Evolutionary conservation across 2,797 vertebrate species (phyloP).

Genomic region (Falco berigora): DNA sequence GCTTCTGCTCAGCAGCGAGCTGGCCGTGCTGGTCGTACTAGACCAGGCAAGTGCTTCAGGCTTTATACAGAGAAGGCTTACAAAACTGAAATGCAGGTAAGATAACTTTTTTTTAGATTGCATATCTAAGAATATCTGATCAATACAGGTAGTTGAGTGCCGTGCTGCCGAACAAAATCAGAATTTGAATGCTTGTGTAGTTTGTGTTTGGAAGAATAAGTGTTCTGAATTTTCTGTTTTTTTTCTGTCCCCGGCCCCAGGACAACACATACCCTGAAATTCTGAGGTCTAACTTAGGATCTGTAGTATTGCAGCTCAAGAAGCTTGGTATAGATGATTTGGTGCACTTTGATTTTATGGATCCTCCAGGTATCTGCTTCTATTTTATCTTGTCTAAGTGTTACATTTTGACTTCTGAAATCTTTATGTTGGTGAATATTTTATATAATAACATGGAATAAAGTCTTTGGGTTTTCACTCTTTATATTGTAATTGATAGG

Average conservation of each 20-base stretch:
- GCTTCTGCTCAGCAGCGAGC: constrained; percentile 97
- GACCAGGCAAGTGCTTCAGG: constrained; percentile 94
- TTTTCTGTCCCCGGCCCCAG: constrained; percentile 63
- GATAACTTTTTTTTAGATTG: not conserved
- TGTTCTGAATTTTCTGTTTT: not conserved
- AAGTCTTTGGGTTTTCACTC: not conserved
- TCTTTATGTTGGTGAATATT: not conserved
- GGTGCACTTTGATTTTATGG: constrained; percentile 99
- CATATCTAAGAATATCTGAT: not conserved
- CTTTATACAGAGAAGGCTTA: constrained; percentile 98
- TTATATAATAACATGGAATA: not conserved
- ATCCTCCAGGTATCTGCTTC: constrained; percentile 88
- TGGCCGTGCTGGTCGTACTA: constrained; percentile 90
- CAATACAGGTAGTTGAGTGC: not conserved
- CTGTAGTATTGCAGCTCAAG: constrained; percentile 96
- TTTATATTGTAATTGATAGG: not conserved
- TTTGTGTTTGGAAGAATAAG: not conserved
- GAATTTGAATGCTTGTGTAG: not conserved
- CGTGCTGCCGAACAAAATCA: not conserved
- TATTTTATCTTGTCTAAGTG: not conserved
- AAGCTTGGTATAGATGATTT: constrained; percentile 99
- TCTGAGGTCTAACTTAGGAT: constrained; percentile 95
- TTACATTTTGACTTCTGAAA: not conserved
- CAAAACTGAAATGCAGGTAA: constrained; percentile 98
- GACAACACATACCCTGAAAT: constrained; percentile 99